Percentiles rank a stretch among this genome's conserved stretches.
Conservation (phyloP, 2,113 vertebrate genomes). For the Tringa solitaria region DNA sequence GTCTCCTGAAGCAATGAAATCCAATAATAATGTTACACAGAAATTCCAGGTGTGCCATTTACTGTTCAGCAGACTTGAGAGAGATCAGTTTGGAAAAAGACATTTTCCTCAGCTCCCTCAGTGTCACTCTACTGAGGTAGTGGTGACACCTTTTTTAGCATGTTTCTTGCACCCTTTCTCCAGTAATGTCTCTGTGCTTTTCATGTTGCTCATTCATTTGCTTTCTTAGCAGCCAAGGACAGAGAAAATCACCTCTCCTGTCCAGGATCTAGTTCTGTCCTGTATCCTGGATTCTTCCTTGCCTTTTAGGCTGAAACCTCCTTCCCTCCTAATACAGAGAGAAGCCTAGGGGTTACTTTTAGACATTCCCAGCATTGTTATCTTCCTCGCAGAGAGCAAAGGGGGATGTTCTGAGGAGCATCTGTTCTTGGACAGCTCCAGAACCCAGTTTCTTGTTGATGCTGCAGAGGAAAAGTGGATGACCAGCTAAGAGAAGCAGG, state of each 20-base stretch:
- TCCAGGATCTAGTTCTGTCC: neutral
- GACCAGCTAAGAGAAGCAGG: neutral
- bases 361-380: neutral
- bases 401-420: neutral
- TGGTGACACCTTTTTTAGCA: neutral
- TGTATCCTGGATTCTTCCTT: neutral
- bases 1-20: neutral
- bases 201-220: neutral
- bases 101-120: neutral
- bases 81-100: neutral
- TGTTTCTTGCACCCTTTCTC: neutral
- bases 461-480: neutral
- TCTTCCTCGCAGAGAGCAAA: neutral
- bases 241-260: neutral
- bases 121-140: neutral
- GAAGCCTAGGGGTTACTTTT: neutral
- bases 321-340: neutral
- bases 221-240: neutral
- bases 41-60: neutral
- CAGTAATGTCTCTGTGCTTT: neutral
- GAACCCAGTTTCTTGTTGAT: neutral
- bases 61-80: neutral
- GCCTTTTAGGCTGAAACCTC: neutral
- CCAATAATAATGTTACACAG: neutral
- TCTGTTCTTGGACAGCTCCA: neutral